Evolutionary conservation across 2,113 vertebrate genomes (phyloP).

Genomic region (Thunnus thynnus): DNA sequence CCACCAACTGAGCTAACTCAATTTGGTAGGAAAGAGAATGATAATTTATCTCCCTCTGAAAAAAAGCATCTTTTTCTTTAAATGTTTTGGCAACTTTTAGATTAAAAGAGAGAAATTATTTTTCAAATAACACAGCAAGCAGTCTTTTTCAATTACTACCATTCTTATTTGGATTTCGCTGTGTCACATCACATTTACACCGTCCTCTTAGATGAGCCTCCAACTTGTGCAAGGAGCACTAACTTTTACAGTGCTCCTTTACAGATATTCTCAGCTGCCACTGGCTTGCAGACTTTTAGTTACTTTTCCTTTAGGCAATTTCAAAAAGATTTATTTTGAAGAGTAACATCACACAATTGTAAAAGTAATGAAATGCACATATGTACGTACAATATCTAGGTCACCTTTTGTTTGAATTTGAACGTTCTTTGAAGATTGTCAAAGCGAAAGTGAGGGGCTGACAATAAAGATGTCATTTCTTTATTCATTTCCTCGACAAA

Average conservation of each 20-base stretch:
- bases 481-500: background rate
- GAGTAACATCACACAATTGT: conserved; percentile 11
- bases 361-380: conserved; percentile 26
- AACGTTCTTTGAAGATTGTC: conserved; percentile 35
- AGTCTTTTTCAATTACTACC: background rate
- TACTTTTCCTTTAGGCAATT: background rate
- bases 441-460: conserved; percentile 39
- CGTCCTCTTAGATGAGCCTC: conserved; percentile 3
- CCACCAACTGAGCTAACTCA: background rate
- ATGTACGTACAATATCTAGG: conserved; percentile 13
- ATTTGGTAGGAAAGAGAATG: background rate
- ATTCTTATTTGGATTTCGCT: background rate
- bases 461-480: conserved; percentile 1
- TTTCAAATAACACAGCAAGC: background rate
- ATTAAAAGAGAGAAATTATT: background rate
- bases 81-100: background rate
- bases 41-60: background rate
- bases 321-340: conserved; percentile 25
- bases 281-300: background rate
- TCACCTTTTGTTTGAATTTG: conserved; percentile 44
- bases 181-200: background rate
- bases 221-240: background rate
- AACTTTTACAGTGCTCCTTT: conserved; percentile 10
- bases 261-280: background rate
- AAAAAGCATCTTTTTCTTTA: background rate